These are phyloP conservation scores for Aepyceros melampus DNA, from an alignment of 2,113 vertebrate genomes.

Conservation along the genomic window DNA sequence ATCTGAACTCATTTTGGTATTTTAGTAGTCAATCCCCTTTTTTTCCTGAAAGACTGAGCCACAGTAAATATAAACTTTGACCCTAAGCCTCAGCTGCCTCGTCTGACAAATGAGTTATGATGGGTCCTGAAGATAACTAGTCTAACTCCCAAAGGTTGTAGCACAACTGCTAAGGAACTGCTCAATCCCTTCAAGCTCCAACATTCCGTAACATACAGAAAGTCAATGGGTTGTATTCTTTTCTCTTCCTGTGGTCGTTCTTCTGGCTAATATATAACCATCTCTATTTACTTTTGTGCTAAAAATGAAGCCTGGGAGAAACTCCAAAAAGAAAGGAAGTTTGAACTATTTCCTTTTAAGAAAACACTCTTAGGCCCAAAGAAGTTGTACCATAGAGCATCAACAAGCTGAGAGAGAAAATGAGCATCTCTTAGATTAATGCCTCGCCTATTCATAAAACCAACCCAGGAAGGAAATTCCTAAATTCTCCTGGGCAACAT, in stretches of 20 bases:
- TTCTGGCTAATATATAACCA: slow-evolving; percentile 44
- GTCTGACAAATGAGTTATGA: slow-evolving; percentile 50
- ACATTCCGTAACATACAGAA: slow-evolving; percentile 38
- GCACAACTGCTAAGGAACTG: slow-evolving; percentile 23
- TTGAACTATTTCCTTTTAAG: not conserved
- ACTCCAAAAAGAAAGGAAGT: slow-evolving; percentile 9
- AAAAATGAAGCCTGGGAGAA: slow-evolving; percentile 21
- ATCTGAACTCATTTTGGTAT: slow-evolving; percentile 4
- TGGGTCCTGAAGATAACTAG: slow-evolving; percentile 24
- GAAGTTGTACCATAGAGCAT: slow-evolving; percentile 6
- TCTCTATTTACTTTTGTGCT: slow-evolving; percentile 18
- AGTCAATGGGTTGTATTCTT: not conserved
- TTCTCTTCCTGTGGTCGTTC: not conserved
- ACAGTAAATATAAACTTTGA: slow-evolving; percentile 44
- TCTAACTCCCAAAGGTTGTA: slow-evolving; percentile 30
- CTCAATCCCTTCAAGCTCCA: not conserved
- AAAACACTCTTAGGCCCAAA: not conserved
- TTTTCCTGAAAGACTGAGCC: slow-evolving; percentile 8
- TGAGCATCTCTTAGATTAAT: not conserved
- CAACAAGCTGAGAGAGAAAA: not conserved
- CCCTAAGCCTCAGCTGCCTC: slow-evolving; percentile 6
- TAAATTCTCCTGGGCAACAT: not conserved
- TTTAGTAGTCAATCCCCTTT: slow-evolving; percentile 42
- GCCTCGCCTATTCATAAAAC: slow-evolving; percentile 10
- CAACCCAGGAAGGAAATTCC: slow-evolving; percentile 36